Evolutionary conservation across 2,113 vertebrate genomes (phyloP).

Genomic region (Bos javanicus): DNA sequence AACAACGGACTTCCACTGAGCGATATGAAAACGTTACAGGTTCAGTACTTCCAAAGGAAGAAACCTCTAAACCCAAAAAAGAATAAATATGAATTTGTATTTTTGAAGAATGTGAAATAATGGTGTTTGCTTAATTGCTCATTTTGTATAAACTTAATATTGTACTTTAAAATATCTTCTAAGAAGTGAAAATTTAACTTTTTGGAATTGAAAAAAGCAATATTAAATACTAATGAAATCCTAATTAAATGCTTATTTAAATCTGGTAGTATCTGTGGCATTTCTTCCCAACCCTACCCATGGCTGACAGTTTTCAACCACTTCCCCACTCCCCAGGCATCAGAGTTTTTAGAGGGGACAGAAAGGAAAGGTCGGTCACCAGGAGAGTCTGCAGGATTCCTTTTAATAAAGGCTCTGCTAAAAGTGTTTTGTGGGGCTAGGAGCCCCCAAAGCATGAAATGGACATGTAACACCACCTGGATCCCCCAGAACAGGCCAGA

Average conservation of each 20-base stretch:
- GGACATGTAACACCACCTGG: constrained; percentile 63
- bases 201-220: constrained; percentile 98
- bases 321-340: not conserved
- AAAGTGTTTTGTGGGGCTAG: constrained; percentile 47
- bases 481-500: constrained; percentile 54
- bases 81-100: constrained; percentile 93
- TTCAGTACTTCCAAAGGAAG: constrained; percentile 95
- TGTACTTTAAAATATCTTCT: constrained; percentile 90
- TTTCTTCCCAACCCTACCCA: constrained; percentile 61
- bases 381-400: constrained; percentile 69
- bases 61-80: constrained; percentile 91
- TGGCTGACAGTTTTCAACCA: not conserved
- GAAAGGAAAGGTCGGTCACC: constrained; percentile 67
- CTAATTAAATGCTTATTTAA: constrained; percentile 91
- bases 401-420: constrained; percentile 74
- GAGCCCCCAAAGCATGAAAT: constrained; percentile 66
- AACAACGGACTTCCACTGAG: constrained; percentile 85
- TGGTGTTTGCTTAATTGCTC: constrained; percentile 93
- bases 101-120: constrained; percentile 98
- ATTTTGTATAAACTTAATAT: constrained; percentile 97
- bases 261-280: constrained; percentile 73
- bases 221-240: constrained; percentile 96
- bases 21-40: constrained; percentile 87
- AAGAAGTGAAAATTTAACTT: constrained; percentile 90
- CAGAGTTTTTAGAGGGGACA: constrained; percentile 16